Evolutionary conservation across 2,888 invertebrate species (phyloP).

Genomic region (Hyalella azteca): DNA sequence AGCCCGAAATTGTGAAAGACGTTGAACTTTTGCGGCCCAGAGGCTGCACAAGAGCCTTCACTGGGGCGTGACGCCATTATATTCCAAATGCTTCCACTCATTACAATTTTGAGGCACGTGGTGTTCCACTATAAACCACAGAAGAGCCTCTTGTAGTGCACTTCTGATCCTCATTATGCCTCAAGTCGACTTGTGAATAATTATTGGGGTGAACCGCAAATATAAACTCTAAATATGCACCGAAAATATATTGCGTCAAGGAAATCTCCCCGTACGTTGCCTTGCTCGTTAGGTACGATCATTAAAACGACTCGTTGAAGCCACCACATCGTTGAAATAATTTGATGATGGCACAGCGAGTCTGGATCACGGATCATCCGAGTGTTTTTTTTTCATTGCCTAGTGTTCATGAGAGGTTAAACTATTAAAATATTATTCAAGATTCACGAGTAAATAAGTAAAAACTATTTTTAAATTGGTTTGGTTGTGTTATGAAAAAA

Average conservation of each 20-base stretch:
- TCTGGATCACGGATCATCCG: no score
- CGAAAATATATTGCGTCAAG: background rate
- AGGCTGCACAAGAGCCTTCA: background rate
- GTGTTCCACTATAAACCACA: constrained; percentile 33
- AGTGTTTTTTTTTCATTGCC: no score
- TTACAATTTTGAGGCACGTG: constrained; percentile 31
- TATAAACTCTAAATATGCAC: constrained; percentile 32
- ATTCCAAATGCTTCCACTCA: constrained; percentile 19
- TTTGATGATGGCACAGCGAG: background rate
- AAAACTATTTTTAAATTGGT: no score
- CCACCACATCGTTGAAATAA: background rate
- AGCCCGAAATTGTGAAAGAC: background rate
- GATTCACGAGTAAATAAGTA: no score
- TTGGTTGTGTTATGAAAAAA: no score
- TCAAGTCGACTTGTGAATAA: constrained; percentile 35
- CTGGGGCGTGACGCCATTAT: constrained; percentile 33
- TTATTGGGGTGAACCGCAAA: constrained; percentile 29
- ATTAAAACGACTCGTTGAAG: background rate
- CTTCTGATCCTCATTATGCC: constrained; percentile 31
- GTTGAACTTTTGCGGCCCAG: constrained; percentile 1
- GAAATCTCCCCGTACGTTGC: background rate
- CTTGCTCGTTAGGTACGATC: constrained; percentile 16
- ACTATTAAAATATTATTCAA: no score
- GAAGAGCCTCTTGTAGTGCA: constrained; percentile 34
- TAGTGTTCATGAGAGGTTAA: no score